These are phyloP conservation scores for Trichacis sp. DNA, from an alignment of 2,888 invertebrate species.

Conservation along the genomic window DNA sequence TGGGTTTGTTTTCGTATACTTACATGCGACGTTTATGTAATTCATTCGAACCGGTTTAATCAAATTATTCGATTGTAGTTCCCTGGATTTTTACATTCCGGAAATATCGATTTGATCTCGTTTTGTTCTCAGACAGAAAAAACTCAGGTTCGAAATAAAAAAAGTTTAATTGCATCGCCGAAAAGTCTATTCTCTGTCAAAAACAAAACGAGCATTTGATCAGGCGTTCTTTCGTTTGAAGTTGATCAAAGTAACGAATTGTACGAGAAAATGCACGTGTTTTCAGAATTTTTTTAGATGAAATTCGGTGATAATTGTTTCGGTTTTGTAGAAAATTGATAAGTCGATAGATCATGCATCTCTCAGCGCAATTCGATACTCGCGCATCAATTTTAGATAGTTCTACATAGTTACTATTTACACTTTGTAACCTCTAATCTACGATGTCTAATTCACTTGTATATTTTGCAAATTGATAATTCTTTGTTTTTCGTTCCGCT, in stretches of 20 bases:
- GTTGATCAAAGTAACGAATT: background rate
- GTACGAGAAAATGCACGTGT: background rate
- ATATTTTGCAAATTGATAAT: constrained; percentile 49
- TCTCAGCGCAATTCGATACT: background rate
- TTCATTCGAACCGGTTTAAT: constrained; percentile 56
- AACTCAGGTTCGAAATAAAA: background rate
- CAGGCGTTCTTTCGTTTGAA: background rate
- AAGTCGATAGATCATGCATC: background rate
- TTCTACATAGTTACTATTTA: constrained; percentile 52
- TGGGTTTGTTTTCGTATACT: constrained; percentile 66
- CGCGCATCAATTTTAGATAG: background rate
- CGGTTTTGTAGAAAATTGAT: background rate
- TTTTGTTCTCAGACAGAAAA: constrained; percentile 12
- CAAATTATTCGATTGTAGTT: constrained; percentile 57
- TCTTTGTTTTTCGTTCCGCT: constrained; percentile 20
- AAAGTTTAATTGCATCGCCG: background rate
- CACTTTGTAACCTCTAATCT: constrained; percentile 58
- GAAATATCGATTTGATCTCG: constrained; percentile 18
- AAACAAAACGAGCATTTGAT: background rate
- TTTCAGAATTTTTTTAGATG: background rate
- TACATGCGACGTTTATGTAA: constrained; percentile 59
- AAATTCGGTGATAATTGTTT: background rate
- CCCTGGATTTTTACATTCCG: constrained; percentile 43
- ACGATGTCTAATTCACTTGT: constrained; percentile 55
- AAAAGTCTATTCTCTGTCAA: background rate